Evolutionary conservation across 2,888 invertebrate genomes (phyloP).

Genomic region (Drosophila borborema): DNA sequence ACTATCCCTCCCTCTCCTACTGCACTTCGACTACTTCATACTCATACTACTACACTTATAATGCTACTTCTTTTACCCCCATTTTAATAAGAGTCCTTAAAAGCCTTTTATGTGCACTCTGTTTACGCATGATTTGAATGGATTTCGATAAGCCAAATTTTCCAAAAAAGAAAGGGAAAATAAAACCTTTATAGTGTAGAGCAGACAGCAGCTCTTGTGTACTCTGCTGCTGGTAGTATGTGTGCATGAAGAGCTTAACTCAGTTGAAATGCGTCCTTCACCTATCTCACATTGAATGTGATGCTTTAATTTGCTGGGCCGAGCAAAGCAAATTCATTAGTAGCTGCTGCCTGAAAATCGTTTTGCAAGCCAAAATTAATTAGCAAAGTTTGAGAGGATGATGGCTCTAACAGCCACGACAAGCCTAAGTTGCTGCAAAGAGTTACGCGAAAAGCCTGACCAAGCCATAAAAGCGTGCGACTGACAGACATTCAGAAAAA

Average conservation of each 20-base stretch:
- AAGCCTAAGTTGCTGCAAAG: slow-evolving; percentile 3
- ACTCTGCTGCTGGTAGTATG: not conserved
- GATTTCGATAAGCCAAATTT: not conserved
- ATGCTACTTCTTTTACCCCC: no score
- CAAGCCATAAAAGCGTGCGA: not conserved
- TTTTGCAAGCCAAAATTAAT: slow-evolving; percentile 41
- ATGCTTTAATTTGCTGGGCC: not conserved
- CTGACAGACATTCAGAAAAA: slow-evolving; percentile 28
- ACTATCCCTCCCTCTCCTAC: no score
- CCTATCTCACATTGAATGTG: not conserved
- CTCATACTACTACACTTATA: no score
- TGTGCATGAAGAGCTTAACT: not conserved
- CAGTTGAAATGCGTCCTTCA: not conserved
- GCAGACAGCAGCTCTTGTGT: not conserved
- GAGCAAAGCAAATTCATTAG: slow-evolving; percentile 4
- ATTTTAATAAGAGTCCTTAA: not conserved
- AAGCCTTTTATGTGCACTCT: not conserved
- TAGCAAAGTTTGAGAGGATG: slow-evolving; percentile 21
- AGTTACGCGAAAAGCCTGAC: not conserved
- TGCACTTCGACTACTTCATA: no score
- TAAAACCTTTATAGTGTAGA: not conserved
- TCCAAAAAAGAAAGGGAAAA: not conserved
- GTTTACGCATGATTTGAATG: slow-evolving; percentile 6
- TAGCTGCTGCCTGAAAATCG: slow-evolving; percentile 22
- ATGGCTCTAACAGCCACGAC: not conserved